phyloP scores from a whole-genome alignment of 2,797 vertebrate genomes.

The Linurgus olivaceus region DNA sequence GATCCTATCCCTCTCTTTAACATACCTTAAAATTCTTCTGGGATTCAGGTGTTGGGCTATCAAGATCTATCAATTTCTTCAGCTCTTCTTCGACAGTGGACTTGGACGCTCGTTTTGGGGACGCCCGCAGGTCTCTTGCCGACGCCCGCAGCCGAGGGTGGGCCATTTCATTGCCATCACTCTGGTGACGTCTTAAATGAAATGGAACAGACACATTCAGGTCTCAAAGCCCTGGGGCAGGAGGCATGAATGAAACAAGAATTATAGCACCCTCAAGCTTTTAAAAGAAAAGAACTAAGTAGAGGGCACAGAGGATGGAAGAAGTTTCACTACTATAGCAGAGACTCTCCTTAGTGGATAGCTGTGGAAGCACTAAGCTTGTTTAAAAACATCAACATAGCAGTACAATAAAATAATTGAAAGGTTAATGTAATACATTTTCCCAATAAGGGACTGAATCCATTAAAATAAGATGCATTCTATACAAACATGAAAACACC shows the following conservation, averaged over 20 bases:
- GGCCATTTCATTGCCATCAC: constrained; percentile 86
- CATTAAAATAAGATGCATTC: neutral
- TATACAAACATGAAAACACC: neutral
- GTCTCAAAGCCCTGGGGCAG: neutral
- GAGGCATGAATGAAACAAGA: neutral
- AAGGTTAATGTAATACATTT: neutral
- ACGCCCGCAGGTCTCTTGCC: constrained; percentile 86
- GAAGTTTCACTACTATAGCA: neutral
- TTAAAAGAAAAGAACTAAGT: neutral
- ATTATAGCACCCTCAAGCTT: neutral
- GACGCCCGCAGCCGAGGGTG: constrained; percentile 90
- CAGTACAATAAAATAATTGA: neutral
- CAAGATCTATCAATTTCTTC: constrained; percentile 93
- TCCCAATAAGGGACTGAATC: neutral
- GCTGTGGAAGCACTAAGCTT: constrained; percentile 38
- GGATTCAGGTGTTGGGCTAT: constrained; percentile 87
- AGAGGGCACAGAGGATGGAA: neutral
- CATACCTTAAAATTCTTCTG: constrained; percentile 89
- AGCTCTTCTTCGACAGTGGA: constrained; percentile 93
- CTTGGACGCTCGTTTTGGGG: constrained; percentile 88
- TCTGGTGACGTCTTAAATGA: constrained; percentile 88
- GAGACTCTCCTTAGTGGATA: neutral
- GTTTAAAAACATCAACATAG: neutral
- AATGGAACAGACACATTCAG: constrained; percentile 49
- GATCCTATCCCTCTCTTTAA: neutral